Base-by-base conservation (phyloP, 2,797 vertebrate genomes). In the Sardinella longiceps region DNA sequence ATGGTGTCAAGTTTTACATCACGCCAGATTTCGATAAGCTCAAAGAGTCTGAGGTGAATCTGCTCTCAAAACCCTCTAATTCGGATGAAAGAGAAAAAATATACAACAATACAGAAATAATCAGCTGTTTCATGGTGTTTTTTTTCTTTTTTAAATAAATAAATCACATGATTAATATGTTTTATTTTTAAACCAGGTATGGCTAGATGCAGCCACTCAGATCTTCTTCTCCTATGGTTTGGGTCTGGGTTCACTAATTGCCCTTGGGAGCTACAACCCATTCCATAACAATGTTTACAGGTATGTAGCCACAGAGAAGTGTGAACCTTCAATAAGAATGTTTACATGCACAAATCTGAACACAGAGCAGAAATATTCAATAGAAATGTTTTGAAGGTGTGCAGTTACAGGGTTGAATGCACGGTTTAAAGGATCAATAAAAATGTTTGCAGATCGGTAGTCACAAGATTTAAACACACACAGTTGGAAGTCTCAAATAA, bases 251-350 rank as follows among this genome's bases (percentile, higher is more conserved):
- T 99, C 98, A 66, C 94, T 99, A 88, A 99, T 99, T 89, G 98
- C 98, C 84, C 97, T 99, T n/a, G 98, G 98, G 87, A 99, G 98
- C 94, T 99, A 99, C 92, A 99, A 99, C 91, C 93, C 96, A 70
- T 99, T 99, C 95, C 96, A 98, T 92, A 99, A 99, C 90, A 99
- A 99, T 84, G 97, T 99, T 93, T 99, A 99, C 96, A 98, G 97
- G 98, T 98, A 95, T 94, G 91, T 77, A 43, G 6, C 1, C 70
- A 43, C 18, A 37, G 63, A 77, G 70, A 18, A 43, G 70, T 6
- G 37, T 37, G 23, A 43, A 43, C 30, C 74, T 99, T 99, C 95
- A 96, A 98, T 92, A 99, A 99, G 90, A 99, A n/a, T 20, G 37
- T 77, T 43, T 39, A 43, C 70, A 77, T 18, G 15, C 63, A 18